These are phyloP conservation scores for Chalcosyrphus nemorum DNA, from an alignment of 2,888 invertebrate genomes.

Conservation along the genomic window DNA sequence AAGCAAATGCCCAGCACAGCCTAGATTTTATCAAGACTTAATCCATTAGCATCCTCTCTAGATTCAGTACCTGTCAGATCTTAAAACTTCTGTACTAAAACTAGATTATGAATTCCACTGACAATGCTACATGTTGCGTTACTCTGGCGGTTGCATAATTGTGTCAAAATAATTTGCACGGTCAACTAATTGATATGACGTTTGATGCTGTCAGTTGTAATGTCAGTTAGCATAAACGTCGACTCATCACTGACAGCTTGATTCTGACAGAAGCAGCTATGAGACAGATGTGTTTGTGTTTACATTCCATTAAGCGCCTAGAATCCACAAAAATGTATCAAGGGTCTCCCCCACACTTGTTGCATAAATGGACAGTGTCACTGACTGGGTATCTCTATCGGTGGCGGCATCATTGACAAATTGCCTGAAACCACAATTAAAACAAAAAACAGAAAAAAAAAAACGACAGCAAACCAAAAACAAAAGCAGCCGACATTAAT, in stretches of 20 bases:
- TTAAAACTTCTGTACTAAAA: too few species aligned
- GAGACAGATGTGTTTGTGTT: not conserved
- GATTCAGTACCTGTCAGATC: too few species aligned
- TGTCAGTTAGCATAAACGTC: not conserved
- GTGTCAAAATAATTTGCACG: not conserved
- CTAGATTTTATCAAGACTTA: too few species aligned
- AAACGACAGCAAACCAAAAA: conserved; percentile 23
- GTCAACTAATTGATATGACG: not conserved
- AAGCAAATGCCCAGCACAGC: too few species aligned
- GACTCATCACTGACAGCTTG: not conserved
- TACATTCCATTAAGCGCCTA: not conserved
- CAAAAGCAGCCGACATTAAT: conserved; percentile 38
- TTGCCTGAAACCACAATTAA: conserved; percentile 41
- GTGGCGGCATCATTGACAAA: conserved; percentile 37
- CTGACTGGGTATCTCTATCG: conserved; percentile 5
- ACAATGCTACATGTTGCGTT: too few species aligned
- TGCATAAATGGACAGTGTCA: conserved; percentile 59
- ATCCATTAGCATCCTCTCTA: too few species aligned
- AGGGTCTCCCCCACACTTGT: conserved; percentile 37
- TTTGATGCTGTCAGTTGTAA: not conserved
- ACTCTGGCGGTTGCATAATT: not conserved
- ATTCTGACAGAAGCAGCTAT: not conserved
- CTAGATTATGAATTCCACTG: too few species aligned
- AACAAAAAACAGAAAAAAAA: not conserved
- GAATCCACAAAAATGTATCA: not conserved